Evolutionary conservation across 2,113 vertebrate genomes (phyloP), one percentile per base, ranked within the genome.

Genomic region (Siphamia tubifer): DNA sequence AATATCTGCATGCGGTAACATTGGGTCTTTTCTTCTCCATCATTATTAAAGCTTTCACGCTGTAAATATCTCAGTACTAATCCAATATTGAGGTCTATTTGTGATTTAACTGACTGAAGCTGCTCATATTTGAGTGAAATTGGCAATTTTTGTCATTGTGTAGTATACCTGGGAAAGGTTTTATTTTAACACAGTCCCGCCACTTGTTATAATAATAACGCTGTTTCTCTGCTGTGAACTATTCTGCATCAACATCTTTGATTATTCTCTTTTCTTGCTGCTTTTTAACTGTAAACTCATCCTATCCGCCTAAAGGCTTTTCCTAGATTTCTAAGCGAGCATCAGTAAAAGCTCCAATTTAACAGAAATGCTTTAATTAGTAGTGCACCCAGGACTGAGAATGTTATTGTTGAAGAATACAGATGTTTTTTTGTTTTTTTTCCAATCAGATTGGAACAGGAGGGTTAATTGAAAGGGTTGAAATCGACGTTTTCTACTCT

Each of bases 231-330:
- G 13, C 73, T 57, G 38, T 12, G 13, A 71, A 62, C 69, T 67
- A 20, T 56, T 68, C 38, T 60, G 8, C 55, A 69, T 51, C 65
- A 70, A 44, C 61, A 49, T 66, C 23, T 48, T 77, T 60, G 36
- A 58, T 49, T 9, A 31, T 19, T 56, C 27, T 31, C 23, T 35
- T 28, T 58, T 52, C 36, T 68, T 4, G 3, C 11, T 45, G 32
- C 56, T 79, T 64, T 64, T 39, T 39, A 40, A 43, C 56, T 43
- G n/a, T 68, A 48, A 43, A 4, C 20, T 52, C 25, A 20, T 1
- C 27, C 35, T 25, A 24, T 0, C 8, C 31, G 74, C 55, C 45
- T 25, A 10, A 25, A 44, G 68, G 45, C 30, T 49, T 51, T 63
- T 54, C 42, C 67, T 32, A 4, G 25, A 57, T 57, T 68, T 71